Conservation (phyloP, 2,797 vertebrate genomes). For the Bucorvus abyssinicus region DNA sequence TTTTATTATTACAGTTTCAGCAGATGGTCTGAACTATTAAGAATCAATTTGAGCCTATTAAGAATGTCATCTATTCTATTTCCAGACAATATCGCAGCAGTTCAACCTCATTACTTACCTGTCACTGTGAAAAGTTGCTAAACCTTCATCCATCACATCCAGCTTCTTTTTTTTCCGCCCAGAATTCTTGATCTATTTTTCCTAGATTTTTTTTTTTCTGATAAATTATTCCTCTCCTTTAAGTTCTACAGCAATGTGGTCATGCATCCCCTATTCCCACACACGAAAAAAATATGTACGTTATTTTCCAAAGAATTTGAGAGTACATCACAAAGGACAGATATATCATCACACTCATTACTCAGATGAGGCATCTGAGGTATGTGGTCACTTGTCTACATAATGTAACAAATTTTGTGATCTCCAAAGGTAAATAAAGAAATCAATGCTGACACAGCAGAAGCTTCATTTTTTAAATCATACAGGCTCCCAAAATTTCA, state of each 20-base stretch:
- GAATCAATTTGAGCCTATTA: slow-evolving; percentile 59
- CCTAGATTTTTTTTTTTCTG: background rate
- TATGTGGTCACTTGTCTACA: background rate
- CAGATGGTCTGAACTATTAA: slow-evolving; percentile 59
- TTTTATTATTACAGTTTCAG: slow-evolving; percentile 57
- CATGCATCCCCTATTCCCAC: background rate
- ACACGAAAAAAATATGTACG: background rate
- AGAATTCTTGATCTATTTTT: background rate
- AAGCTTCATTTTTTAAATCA: background rate
- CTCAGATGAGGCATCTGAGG: background rate
- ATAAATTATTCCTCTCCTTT: background rate
- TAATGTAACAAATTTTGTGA: background rate
- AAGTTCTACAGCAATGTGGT: background rate
- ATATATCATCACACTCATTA: background rate
- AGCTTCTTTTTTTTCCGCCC: background rate
- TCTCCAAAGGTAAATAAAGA: background rate
- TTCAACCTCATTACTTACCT: slow-evolving; percentile 58
- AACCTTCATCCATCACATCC: slow-evolving; percentile 22
- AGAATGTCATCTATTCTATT: slow-evolving; percentile 51
- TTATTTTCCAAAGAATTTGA: background rate
- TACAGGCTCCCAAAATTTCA: background rate
- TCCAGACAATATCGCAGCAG: background rate
- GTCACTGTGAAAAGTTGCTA: slow-evolving; percentile 29
- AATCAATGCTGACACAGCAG: background rate
- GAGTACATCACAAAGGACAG: background rate